These are phyloP conservation scores for Opisthocomus hoazin DNA, from an alignment of 2,113 vertebrate species.

Conservation along the genomic window DNA sequence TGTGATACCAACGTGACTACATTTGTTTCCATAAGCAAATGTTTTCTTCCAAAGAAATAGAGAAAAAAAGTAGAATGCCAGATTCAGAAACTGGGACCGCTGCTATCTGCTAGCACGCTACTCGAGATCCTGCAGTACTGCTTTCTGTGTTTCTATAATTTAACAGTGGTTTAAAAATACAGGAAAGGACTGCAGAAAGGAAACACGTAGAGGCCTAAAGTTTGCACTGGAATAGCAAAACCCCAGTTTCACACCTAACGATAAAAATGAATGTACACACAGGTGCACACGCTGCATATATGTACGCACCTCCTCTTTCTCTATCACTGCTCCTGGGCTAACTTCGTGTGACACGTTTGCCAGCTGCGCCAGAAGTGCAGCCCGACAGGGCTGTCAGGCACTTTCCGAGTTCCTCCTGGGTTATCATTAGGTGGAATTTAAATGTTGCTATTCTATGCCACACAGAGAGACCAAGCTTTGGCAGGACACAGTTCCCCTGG, in stretches of 20 bases:
- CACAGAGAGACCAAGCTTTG: background rate
- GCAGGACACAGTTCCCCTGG: background rate
- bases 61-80: background rate
- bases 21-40: conserved; percentile 4
- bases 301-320: background rate
- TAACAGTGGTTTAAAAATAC: background rate
- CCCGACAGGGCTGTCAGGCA: background rate
- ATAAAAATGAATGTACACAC: background rate
- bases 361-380: background rate
- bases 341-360: background rate
- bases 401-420: background rate
- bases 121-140: background rate
- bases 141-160: background rate
- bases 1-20: background rate
- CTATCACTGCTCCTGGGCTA: background rate
- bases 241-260: background rate
- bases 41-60: background rate
- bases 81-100: background rate
- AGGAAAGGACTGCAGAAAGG: background rate
- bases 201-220: background rate
- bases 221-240: background rate
- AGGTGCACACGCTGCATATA: accelerated
- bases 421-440: background rate
- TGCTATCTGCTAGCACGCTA: background rate
- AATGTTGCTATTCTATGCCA: background rate